A percentile compares a stretch with the other conserved stretches of the same genome.
These are phyloP conservation scores for Eutrigla gurnardus DNA, from an alignment of 2,797 vertebrate species.

Conservation along the genomic window DNA sequence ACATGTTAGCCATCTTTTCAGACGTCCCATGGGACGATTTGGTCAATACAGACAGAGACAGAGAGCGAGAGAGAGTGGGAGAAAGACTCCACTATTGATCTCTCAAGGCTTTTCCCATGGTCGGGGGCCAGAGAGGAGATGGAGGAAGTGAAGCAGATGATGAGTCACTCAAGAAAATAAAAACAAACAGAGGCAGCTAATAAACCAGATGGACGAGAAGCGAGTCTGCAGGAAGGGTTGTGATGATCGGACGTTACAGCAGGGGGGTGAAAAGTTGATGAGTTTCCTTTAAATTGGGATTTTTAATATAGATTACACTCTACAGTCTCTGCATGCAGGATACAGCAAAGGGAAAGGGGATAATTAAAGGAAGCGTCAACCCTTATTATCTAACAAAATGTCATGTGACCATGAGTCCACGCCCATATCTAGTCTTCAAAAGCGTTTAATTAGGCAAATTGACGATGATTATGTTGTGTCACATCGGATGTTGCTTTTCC, in stretches of 20 bases:
- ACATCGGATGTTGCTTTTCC: background rate
- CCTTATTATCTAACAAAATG: background rate
- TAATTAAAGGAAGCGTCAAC: background rate
- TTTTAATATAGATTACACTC: background rate
- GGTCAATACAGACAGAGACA: slow-evolving; percentile 41
- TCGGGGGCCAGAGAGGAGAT: slow-evolving; percentile 58
- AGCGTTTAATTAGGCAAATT: background rate
- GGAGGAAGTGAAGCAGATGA: slow-evolving; percentile 72
- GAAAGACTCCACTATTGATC: slow-evolving; percentile 74
- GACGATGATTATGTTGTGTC: background rate
- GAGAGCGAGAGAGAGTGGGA: slow-evolving; percentile 61
- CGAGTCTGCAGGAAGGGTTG: slow-evolving; percentile 44
- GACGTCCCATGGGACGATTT: slow-evolving; percentile 62
- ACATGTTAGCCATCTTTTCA: slow-evolving; percentile 60
- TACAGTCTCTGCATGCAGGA: background rate
- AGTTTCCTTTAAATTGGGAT: slow-evolving; percentile 25
- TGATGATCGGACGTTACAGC: slow-evolving; percentile 59
- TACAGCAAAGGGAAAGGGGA: background rate
- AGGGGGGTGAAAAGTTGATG: slow-evolving; percentile 14
- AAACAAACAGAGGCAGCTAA: slow-evolving; percentile 76
- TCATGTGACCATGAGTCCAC: background rate
- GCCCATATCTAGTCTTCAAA: background rate
- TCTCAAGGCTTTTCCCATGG: slow-evolving; percentile 80
- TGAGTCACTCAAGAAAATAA: slow-evolving; percentile 77
- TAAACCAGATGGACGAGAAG: slow-evolving; percentile 73